Evolutionary conservation across 1,140 invertebrate species (phyloP).

Genomic region (Leptopilina boulardi): DNA sequence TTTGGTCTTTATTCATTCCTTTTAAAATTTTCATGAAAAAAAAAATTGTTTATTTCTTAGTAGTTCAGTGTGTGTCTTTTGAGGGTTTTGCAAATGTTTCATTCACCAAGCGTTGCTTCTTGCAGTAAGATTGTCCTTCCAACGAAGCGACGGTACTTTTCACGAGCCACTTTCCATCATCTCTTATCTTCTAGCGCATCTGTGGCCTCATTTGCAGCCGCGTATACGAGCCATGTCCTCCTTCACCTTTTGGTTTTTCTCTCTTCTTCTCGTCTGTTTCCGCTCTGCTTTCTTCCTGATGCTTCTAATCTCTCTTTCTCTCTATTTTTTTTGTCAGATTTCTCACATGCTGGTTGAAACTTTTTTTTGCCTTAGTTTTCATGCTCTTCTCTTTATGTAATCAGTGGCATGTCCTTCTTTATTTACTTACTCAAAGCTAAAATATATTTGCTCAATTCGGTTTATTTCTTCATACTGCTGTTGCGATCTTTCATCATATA

Average conservation of each 20-base stretch:
- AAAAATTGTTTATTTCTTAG: not conserved
- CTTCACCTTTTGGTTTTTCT: conserved; percentile 4
- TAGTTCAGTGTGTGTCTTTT: conserved; percentile 34
- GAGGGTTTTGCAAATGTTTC: conserved; percentile 4
- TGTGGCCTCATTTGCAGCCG: conserved; percentile 68
- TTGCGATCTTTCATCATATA: not conserved
- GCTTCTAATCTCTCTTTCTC: conserved; percentile 6
- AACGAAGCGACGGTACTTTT: conserved; percentile 64
- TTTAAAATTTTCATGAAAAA: not conserved
- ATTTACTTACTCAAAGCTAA: not conserved
- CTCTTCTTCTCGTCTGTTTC: not conserved
- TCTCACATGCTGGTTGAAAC: not conserved
- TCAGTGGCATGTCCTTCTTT: not conserved
- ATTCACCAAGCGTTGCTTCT: conserved; percentile 35
- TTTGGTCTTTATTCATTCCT: not conserved
- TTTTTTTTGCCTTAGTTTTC: not conserved
- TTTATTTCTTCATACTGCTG: not conserved
- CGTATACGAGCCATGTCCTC: conserved; percentile 47
- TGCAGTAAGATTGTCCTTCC: conserved; percentile 13
- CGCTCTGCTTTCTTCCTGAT: conserved; percentile 9
- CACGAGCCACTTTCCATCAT: conserved; percentile 68
- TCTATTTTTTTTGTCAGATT: conserved; percentile 4
- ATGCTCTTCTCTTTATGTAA: not conserved
- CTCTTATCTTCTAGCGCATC: conserved; percentile 65
- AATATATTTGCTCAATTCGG: not conserved